phyloP scores from a whole-genome alignment of 2,113 vertebrate species.

The Ceyx melanurus region DNA sequence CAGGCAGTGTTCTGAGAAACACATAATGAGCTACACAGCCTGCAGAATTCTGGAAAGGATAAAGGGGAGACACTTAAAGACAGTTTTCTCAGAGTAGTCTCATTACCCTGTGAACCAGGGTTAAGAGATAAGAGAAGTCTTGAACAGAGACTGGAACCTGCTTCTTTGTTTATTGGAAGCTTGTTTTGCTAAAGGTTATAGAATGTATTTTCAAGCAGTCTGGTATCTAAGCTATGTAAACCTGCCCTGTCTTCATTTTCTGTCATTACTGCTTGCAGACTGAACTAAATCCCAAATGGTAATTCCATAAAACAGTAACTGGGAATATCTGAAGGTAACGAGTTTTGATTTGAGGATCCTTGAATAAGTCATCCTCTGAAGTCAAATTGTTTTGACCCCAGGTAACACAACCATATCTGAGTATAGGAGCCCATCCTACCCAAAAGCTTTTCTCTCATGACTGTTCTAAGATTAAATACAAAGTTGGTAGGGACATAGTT shows the following conservation, averaged over 20 bases:
- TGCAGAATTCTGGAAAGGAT: not conserved
- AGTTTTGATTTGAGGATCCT: not conserved
- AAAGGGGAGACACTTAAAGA: not conserved
- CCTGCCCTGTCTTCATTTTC: not conserved
- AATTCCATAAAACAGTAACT: not conserved
- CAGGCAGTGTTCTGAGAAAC: not conserved
- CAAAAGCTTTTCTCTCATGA: not conserved
- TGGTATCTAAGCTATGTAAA: not conserved
- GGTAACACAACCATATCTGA: not conserved
- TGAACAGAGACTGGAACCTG: not conserved
- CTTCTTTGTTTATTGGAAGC: constrained; percentile 6
- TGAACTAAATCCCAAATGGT: not conserved
- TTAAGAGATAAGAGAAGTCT: constrained; percentile 7
- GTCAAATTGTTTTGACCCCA: not conserved
- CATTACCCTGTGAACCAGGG: not conserved
- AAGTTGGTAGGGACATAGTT: not conserved
- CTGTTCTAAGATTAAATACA: not conserved
- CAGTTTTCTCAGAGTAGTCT: not conserved
- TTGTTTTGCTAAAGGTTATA: constrained; percentile 24
- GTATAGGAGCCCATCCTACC: not conserved
- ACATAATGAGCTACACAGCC: not conserved
- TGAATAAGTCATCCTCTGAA: not conserved
- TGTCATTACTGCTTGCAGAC: not conserved
- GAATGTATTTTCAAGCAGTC: not conserved
- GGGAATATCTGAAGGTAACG: not conserved